Conservation (phyloP, 2,797 vertebrate genomes). For the Bufotes viridis region DNA sequence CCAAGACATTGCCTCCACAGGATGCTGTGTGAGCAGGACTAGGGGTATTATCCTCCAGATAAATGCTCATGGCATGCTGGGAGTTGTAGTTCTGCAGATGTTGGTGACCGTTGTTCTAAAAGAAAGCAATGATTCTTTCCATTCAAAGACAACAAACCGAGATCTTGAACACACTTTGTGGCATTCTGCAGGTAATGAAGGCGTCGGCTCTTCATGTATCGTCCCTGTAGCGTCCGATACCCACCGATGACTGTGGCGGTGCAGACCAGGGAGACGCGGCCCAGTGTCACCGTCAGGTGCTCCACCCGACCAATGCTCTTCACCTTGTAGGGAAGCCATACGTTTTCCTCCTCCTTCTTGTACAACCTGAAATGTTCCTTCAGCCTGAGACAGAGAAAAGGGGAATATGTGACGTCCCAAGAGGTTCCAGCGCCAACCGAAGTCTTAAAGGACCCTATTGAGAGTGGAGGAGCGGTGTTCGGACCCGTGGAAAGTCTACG, state of each 20-base stretch:
- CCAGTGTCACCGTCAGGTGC: slow-evolving; percentile 75
- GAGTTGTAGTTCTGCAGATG: not conserved
- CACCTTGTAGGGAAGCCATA: slow-evolving; percentile 70
- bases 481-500: no score
- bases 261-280: slow-evolving; percentile 75
- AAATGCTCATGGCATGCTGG: not conserved
- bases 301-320: slow-evolving; percentile 77
- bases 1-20: no score
- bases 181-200: no score
- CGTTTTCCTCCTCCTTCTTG: slow-evolving; percentile 71
- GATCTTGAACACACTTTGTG: no score
- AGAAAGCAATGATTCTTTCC: no score
- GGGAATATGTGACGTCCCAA: not conserved
- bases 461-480: no score
- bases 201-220: no score
- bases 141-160: no score
- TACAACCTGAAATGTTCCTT: slow-evolving; percentile 78
- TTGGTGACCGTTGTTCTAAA: no score
- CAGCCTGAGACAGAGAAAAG: slow-evolving; percentile 71
- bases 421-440: not conserved
- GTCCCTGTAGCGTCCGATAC: not conserved
- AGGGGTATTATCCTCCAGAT: no score
- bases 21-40: no score
- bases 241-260: slow-evolving; percentile 78
- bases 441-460: no score